Conservation (phyloP, 2,113 vertebrate species). For the Polypterus senegalus region DNA sequence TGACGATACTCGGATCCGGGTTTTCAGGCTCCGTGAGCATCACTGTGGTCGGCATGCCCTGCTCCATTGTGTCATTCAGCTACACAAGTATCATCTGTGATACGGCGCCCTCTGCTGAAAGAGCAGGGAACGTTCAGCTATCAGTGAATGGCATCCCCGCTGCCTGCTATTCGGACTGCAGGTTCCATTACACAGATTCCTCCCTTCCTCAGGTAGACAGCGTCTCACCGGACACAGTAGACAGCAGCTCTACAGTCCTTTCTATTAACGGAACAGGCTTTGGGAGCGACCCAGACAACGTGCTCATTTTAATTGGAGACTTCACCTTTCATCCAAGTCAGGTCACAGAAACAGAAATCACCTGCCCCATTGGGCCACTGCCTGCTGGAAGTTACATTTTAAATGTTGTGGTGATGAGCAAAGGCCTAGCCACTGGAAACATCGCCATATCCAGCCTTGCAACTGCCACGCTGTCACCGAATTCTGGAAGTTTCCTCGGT, state of each 20-base stretch:
- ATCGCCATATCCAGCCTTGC: constrained; percentile 26
- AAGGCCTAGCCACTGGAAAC: constrained; percentile 31
- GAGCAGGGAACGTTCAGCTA: constrained; percentile 17
- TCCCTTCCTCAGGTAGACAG: constrained; percentile 16
- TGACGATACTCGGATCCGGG: constrained; percentile 39
- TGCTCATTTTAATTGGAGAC: constrained; percentile 27
- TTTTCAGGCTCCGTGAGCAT: constrained; percentile 21
- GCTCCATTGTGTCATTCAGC: constrained; percentile 28
- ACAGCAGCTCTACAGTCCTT: constrained; percentile 7
- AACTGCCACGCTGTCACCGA: constrained; percentile 24
- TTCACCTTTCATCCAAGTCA: constrained; percentile 10
- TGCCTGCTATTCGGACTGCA: constrained; percentile 26
- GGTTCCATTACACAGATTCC: constrained; percentile 27
- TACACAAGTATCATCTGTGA: constrained; percentile 36
- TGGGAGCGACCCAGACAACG: constrained; percentile 22
- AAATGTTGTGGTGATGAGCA: constrained; percentile 23
- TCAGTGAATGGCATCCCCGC: constrained; percentile 7
- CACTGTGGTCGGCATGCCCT: constrained; percentile 23
- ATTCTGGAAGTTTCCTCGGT: constrained; percentile 33
- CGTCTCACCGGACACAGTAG: constrained; percentile 18
- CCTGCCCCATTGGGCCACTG: too few species aligned
- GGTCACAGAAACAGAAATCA: too few species aligned
- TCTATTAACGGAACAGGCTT: constrained; percentile 17
- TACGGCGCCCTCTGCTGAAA: constrained; percentile 25
- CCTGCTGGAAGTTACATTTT: constrained; percentile 17